Conservation (phyloP, 2,113 vertebrate genomes). For the Merops nubicus region DNA sequence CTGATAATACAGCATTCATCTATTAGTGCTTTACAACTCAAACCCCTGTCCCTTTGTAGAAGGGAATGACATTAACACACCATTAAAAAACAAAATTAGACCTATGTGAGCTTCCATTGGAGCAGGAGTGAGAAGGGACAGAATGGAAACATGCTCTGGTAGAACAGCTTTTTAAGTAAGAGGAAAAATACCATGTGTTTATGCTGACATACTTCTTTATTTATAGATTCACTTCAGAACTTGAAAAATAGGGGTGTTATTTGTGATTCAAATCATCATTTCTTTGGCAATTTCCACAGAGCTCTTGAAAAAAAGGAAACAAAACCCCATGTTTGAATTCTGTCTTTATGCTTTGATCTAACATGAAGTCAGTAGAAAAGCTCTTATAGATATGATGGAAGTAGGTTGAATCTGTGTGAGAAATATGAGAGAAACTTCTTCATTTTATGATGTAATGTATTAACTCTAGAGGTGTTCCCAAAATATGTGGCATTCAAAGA, state of each 20-base stretch:
- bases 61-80: background rate
- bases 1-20: background rate
- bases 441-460: background rate
- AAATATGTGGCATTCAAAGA: background rate
- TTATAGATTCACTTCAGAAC: constrained; percentile 30
- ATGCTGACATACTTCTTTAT: constrained; percentile 9
- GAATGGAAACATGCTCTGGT: background rate
- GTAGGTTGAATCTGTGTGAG: background rate
- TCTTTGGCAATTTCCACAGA: background rate
- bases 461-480: background rate
- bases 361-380: background rate
- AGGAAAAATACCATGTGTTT: background rate
- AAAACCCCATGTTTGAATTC: background rate
- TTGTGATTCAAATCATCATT: background rate
- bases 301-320: background rate
- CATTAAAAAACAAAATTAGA: background rate
- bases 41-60: background rate
- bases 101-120: background rate
- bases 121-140: background rate
- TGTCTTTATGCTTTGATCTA: background rate
- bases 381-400: background rate
- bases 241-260: background rate
- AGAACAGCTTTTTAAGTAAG: background rate
- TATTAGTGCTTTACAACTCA: background rate
- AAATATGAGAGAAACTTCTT: background rate